Evolutionary conservation across 2,113 vertebrate species (phyloP), one percentile per base, ranked within the genome.

Genomic region (Elephantulus edwardii): DNA sequence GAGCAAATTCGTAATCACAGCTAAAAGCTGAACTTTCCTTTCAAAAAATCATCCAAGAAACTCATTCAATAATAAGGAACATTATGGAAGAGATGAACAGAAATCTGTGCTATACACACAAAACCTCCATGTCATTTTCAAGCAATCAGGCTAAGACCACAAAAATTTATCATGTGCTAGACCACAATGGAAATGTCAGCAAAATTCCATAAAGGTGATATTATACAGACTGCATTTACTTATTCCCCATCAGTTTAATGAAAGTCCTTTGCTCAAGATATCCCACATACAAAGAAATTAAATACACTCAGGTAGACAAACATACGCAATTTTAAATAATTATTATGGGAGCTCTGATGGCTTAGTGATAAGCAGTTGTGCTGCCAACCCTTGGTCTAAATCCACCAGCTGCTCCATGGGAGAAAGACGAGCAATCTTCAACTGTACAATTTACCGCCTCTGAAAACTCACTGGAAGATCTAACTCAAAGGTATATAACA

Each of bases 181-280:
- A 89, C 82, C 91, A 60, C 95, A 96, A 6, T 38, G 70, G 24
- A 88, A 95, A 93, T 22, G 75, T 93, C 83, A 96, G 95, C 89
- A 91, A 87, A 66, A 95, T 94, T 96, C 91, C 89, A 88, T 58
- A 88, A 92, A 94, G 90, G 91, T 93, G 89, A 92, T 62, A 86
- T 86, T 75, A 64, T 22, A 40, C 38, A 83, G 62, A 14, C 70
- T 87, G 12, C 33, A 54, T 33, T 85, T 79, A 50, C 46, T 89
- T 89, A 74, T 28, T 83, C 87, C 42, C 60, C 22, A 87, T 33
- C 24, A 70, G 60, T 74, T 66, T 64, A 0, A 76, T 74, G 77
- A 89, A 71, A 91, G 74, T 82, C 3, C 0, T 17, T 66, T 72
- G 4, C 20, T 89, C 68, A n/a, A 89, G 78, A 80, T 5, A 14